Conservation (phyloP, 2,113 vertebrate species). For the Pica pica region DNA sequence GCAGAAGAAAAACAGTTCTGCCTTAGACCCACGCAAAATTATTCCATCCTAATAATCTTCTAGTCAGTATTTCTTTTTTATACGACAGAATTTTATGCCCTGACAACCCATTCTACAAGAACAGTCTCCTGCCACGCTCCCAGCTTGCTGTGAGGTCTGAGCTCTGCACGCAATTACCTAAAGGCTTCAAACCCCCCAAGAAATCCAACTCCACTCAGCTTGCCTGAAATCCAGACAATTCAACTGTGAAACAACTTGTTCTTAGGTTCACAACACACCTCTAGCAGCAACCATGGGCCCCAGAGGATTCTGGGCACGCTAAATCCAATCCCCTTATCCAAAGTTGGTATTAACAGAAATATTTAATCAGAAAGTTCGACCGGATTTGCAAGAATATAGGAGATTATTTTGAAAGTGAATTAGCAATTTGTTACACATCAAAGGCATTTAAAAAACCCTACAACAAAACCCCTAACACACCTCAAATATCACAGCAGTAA, state of each 20-base stretch:
- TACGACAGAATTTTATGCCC: neutral
- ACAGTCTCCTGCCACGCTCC: neutral
- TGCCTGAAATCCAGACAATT: neutral
- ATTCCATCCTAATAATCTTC: neutral
- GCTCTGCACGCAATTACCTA: neutral
- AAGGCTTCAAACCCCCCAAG: neutral
- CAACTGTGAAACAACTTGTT: neutral
- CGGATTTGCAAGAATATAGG: neutral
- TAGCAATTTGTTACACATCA: conserved; percentile 7
- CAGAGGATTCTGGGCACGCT: neutral
- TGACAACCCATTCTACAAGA: neutral
- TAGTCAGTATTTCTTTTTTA: neutral
- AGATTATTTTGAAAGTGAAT: neutral
- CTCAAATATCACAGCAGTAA: neutral
- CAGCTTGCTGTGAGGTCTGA: neutral
- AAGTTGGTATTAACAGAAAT: neutral
- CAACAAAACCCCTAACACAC: neutral
- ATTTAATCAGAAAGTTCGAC: neutral
- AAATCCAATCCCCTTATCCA: neutral
- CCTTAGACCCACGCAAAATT: neutral
- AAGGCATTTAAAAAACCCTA: neutral
- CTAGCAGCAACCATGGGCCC: neutral
- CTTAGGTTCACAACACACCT: neutral
- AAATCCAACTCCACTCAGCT: neutral
- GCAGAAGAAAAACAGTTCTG: neutral